Evolutionary conservation across 2,113 vertebrate genomes (phyloP), one percentile per base, ranked within the genome.

Genomic region (Platichthys stellatus): DNA sequence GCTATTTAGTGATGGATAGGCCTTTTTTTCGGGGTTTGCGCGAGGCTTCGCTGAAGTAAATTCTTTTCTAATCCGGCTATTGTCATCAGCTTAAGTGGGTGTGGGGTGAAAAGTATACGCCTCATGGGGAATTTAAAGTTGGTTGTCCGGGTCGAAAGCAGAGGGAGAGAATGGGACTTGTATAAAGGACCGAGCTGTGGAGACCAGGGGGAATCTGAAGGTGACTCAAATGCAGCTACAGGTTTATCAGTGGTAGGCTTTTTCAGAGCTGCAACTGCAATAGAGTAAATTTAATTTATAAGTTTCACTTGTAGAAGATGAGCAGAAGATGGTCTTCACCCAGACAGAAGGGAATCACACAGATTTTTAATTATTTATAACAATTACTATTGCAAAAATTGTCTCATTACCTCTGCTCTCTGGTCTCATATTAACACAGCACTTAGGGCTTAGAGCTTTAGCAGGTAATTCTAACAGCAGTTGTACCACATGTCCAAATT

Each of bases 41-140:
- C 92, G 91, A 94, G 94, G 96, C 93, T 94, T 88, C 93, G 92
- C 94, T 95, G 95, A 94, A 97, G 96, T 97, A 97, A 98, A 98
- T 96, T 97, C 96, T 88, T 96, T 94, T 95, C 94, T 99, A 99
- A 99, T 99, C 98, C 97, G 76, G 88, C 96, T 96, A 97, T 98
- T 99, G 97, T 99, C 92, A 95, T 92, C 90, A 91, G 95, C 93
- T 96, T 99, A 98, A 98, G 97, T 96, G 96, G 96, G 95, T 96
- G 95, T 95, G 95, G 95, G 96, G 95, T 95, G 96, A 96, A 96
- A 97, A 96, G 96, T 95, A 95, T 96, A 94, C 93, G 92, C 92
- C 93, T 96, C 95, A 95, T 93, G 94, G 94, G 92, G 89, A 89
- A 84, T 89, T 84, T 18, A 18, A 85, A 68, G 93, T 93, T 92